A percentile compares a stretch with the other conserved stretches of the same genome.
These are phyloP conservation scores for Sceliomorpha sp. DNA, from an alignment of 2,888 invertebrate genomes.

Conservation along the genomic window DNA sequence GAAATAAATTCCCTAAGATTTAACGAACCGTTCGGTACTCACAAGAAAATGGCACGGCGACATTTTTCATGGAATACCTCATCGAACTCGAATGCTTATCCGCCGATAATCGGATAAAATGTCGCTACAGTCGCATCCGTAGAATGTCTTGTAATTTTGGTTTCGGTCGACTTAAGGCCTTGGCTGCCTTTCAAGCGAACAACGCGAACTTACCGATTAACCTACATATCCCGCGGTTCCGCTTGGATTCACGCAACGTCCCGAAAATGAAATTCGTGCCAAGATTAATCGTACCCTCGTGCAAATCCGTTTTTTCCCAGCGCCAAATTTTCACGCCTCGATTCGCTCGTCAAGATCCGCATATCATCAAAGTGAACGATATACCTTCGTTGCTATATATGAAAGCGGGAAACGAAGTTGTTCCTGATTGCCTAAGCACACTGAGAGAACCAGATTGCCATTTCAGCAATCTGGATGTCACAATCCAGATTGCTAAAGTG, in stretches of 20 bases:
- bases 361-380: too few species aligned
- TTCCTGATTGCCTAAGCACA: too few species aligned
- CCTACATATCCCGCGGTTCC: slow-evolving; percentile 41
- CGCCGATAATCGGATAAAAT: slow-evolving; percentile 47
- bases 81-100: slow-evolving; percentile 30
- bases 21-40: slow-evolving; percentile 49
- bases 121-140: slow-evolving; percentile 26
- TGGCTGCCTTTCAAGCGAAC: slow-evolving; percentile 49
- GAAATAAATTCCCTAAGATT: neutral
- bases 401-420: too few species aligned
- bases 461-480: too few species aligned
- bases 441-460: too few species aligned
- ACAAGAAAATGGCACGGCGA: slow-evolving; percentile 53
- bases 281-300: slow-evolving; percentile 35
- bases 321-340: slow-evolving; percentile 31
- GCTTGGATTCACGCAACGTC: slow-evolving; percentile 33
- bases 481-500: too few species aligned
- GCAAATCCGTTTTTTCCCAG: slow-evolving; percentile 41
- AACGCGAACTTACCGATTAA: slow-evolving; percentile 43
- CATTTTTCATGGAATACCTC: slow-evolving; percentile 21
- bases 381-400: too few species aligned
- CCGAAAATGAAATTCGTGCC: slow-evolving; percentile 38
- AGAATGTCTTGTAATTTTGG: slow-evolving; percentile 27
- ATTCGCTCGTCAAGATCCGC: too few species aligned
- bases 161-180: slow-evolving; percentile 46